Percentiles rank a stretch among this genome's conserved stretches.
Conservation (phyloP, 2,888 invertebrate genomes). For the Podabrus alpinus region DNA sequence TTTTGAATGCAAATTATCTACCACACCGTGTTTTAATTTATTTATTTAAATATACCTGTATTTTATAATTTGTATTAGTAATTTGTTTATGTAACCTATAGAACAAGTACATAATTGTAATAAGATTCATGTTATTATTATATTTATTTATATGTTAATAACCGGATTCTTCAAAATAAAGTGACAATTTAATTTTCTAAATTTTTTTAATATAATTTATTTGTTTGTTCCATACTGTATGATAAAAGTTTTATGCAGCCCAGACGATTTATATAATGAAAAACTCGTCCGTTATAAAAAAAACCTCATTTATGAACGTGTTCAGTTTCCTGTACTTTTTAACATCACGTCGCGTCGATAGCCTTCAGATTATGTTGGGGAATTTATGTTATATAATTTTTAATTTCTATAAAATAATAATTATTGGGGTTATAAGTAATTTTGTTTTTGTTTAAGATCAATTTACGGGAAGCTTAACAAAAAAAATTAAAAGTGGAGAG, state of each 20-base stretch:
- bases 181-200: background rate
- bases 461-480: no score
- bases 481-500: no score
- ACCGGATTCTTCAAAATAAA: no score
- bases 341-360: background rate
- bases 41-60: no score
- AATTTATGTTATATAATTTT: background rate
- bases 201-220: background rate
- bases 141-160: no score
- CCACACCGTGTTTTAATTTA: no score
- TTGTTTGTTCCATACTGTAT: background rate
- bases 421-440: background rate
- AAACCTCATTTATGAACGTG: background rate
- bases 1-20: no score
- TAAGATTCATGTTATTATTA: no score
- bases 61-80: no score
- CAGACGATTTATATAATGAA: background rate
- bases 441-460: no score
- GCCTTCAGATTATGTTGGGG: background rate
- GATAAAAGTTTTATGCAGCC: background rate
- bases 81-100: no score
- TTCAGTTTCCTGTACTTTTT: background rate
- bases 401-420: background rate
- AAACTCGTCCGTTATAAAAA: background rate
- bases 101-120: no score